These are phyloP conservation scores for Aphrocallistes beatrix DNA, from an alignment of 37 sponge, comb jelly and placozoan genomes.

Conservation along the genomic window DNA sequence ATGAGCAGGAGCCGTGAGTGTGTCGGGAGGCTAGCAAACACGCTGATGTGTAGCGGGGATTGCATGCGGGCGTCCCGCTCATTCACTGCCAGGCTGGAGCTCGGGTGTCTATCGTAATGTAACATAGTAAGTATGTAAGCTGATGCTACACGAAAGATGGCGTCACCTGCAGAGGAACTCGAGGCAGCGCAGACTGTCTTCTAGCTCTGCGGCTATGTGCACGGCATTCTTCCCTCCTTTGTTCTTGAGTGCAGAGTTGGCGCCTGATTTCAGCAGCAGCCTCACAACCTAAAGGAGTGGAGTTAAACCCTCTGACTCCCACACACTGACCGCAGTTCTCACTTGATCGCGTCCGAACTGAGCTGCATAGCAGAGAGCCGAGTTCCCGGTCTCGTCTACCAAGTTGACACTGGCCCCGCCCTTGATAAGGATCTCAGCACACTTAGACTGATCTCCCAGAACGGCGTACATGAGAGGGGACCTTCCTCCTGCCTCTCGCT, in stretches of 20 bases:
- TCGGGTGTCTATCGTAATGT: background rate
- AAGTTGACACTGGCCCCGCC: background rate
- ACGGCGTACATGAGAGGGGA: background rate
- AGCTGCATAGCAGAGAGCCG: background rate
- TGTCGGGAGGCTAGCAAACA: conserved; percentile 23
- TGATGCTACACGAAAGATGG: no score
- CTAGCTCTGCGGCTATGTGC: background rate
- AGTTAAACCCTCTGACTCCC: no score
- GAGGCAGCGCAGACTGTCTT: conserved; percentile 23
- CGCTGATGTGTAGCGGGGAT: conserved; percentile 41
- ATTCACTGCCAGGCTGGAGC: conserved; percentile 2
- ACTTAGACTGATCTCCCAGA: background rate
- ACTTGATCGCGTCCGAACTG: background rate
- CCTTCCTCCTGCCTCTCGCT: background rate
- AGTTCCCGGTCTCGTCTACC: background rate
- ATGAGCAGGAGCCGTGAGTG: conserved; percentile 28
- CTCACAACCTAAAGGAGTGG: background rate
- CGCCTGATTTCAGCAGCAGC: background rate
- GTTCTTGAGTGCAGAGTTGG: background rate
- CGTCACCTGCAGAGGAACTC: conserved; percentile 48
- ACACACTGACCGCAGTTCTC: no score
- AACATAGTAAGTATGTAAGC: no score
- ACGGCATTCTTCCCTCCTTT: background rate
- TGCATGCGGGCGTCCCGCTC: conserved; percentile 31
- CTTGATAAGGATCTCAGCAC: background rate